Base-by-base conservation (phyloP, 2,797 vertebrate genomes). In the Eurystomus glaucurus region DNA sequence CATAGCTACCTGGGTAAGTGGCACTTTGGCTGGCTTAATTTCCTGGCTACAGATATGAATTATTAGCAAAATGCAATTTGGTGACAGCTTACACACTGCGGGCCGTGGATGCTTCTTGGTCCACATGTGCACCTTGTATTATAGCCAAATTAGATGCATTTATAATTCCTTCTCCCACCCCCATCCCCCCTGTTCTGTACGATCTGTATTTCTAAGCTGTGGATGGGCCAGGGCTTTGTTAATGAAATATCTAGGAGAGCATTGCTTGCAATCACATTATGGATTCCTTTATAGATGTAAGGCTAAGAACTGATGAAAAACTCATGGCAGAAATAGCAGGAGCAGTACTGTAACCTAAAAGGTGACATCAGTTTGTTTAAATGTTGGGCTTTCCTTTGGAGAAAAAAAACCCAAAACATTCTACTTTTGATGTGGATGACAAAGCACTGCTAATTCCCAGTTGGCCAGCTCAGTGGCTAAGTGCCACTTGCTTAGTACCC, bases 21-120 rank as follows among this genome's bases (percentile, higher is more conserved):
- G n/a, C 77, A 79, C 81, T 96, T 89, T 57, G 91, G 70, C 82
- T 72, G 74, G 23, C 88, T 90, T 95, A 60, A 97, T 97, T 98
- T 93, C 92, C 94, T 97, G 93, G 87, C 92, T 90, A 39, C 19
- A 70, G 75, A 50, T 62, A 81, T 72, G 90, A 97, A 88, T 94
- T 86, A 88, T 86, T 85, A 93, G 31, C 62, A 92, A 89, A 93
- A 91, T 77, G 52, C 55, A 81, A 17, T 94, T 89, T 88, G 60
- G 48, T 1, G 78, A 78, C 86, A 93, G 83, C 43, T 85, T 86
- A 74, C 80, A 88, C 41, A 31, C 78, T n/a, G 33, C 80, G 81
- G 78, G 88, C 86, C 0, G 0, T 66, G 76, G 92, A n/a, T 45
- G 66, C 39, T 79, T 82, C 87, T 94, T 75, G 19, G 83, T 87